Evolutionary conservation across 2,113 vertebrate genomes (phyloP).

Genomic region (Bubo scandiacus): DNA sequence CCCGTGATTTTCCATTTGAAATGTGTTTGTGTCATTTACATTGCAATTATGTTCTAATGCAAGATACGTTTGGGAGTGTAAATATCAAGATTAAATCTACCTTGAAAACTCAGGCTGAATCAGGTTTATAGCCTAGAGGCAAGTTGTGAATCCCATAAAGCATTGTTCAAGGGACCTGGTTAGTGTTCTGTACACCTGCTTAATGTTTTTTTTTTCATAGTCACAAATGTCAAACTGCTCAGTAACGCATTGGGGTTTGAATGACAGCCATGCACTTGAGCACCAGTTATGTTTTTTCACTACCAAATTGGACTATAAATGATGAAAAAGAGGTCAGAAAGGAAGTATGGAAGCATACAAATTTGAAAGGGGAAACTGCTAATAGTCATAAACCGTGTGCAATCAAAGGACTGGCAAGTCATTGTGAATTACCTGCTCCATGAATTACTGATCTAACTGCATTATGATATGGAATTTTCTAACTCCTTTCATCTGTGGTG

Average conservation of each 20-base stretch:
- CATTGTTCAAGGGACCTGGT: constrained; percentile 80
- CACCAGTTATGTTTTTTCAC: constrained; percentile 79
- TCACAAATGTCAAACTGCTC: constrained; percentile 81
- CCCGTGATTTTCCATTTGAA: background rate
- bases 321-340: constrained; percentile 85
- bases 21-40: constrained; percentile 16
- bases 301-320: constrained; percentile 85
- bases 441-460: constrained; percentile 79
- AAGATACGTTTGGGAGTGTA: constrained; percentile 38
- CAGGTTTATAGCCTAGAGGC: constrained; percentile 75
- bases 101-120: constrained; percentile 71
- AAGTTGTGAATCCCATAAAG: constrained; percentile 81
- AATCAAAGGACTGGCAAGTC: constrained; percentile 83
- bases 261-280: constrained; percentile 76
- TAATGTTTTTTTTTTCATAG: constrained; percentile 76
- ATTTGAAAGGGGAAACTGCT: constrained; percentile 86
- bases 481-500: constrained; percentile 80
- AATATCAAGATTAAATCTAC: constrained; percentile 71
- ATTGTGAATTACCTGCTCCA: constrained; percentile 79
- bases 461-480: constrained; percentile 81
- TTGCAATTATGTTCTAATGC: constrained; percentile 41
- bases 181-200: constrained; percentile 84
- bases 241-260: constrained; percentile 75
- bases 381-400: constrained; percentile 81
- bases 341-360: constrained; percentile 84